Evolutionary conservation across 2,113 vertebrate species (phyloP).

Genomic region (Hoplias malabaricus): DNA sequence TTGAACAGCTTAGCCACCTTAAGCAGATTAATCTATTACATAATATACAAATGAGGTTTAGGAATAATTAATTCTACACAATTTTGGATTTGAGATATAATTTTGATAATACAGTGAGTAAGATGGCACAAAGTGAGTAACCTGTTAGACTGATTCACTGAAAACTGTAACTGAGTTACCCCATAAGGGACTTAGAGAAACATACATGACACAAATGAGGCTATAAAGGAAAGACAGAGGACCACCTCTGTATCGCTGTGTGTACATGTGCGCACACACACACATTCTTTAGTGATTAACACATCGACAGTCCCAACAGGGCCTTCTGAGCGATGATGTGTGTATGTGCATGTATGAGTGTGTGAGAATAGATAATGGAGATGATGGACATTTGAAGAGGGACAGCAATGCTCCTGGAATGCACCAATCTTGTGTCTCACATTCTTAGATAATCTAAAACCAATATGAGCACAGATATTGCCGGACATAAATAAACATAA

Average conservation of each 20-base stretch:
- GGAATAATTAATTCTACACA: too few species aligned
- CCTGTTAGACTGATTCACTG: too few species aligned
- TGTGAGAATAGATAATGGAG: constrained; percentile 68
- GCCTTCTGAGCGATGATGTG: constrained; percentile 44
- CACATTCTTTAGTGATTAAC: constrained; percentile 71
- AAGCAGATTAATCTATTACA: too few species aligned
- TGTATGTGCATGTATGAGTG: constrained; percentile 6
- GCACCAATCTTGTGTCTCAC: constrained; percentile 68
- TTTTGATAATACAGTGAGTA: too few species aligned
- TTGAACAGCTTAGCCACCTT: too few species aligned
- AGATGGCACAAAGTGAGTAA: too few species aligned
- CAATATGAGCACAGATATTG: constrained; percentile 67
- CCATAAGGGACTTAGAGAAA: neutral
- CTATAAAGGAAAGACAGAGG: neutral
- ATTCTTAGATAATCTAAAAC: constrained; percentile 60
- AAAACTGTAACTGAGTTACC: too few species aligned
- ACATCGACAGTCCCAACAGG: constrained; percentile 65
- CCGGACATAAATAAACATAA: neutral
- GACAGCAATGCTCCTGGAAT: constrained; percentile 73
- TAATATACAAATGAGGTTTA: too few species aligned
- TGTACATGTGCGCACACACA: constrained; percentile 13
- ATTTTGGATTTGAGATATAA: too few species aligned
- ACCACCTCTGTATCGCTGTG: constrained; percentile 16
- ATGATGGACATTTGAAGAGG: constrained; percentile 75
- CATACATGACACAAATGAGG: neutral